A percentile compares a stretch with the other conserved stretches of the same genome.
These are phyloP conservation scores for Lumbricus terrestris DNA, from an alignment of 2,888 invertebrate genomes.

Conservation along the genomic window DNA sequence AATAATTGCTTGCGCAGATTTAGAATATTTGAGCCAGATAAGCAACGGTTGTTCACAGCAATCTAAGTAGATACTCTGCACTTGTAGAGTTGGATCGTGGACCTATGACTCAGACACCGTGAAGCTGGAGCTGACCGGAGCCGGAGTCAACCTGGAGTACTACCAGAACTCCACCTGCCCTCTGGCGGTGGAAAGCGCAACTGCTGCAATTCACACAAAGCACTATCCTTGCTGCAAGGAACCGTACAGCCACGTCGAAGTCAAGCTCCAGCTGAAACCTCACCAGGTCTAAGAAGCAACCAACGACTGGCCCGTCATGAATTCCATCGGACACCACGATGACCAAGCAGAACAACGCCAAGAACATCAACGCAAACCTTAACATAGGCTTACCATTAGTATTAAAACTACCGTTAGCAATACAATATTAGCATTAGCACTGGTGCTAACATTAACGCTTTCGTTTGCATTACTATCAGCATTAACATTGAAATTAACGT, in stretches of 20 bases:
- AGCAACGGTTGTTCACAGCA: too few relatives aligned
- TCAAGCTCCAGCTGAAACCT: neutral
- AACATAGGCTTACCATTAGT: neutral
- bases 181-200: neutral
- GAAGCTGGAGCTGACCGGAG: neutral
- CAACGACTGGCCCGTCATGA: neutral
- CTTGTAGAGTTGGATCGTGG: conserved; percentile 8
- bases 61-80: neutral
- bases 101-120: neutral
- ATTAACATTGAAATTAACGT: too few relatives aligned
- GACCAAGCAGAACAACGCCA: neutral
- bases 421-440: too few relatives aligned
- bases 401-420: too few relatives aligned
- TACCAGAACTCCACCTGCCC: conserved; percentile 22
- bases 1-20: too few relatives aligned
- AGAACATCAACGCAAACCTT: too few relatives aligned
- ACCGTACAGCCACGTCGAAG: conserved; percentile 7
- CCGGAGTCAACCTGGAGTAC: too few relatives aligned
- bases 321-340: neutral
- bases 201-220: neutral
- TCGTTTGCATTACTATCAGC: too few relatives aligned
- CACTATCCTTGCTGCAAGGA: conserved; percentile 7
- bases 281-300: neutral
- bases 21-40: too few relatives aligned
- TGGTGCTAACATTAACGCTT: too few relatives aligned